Conservation (phyloP, 1,140 invertebrate genomes). For the Charaxes varanes region DNA sequence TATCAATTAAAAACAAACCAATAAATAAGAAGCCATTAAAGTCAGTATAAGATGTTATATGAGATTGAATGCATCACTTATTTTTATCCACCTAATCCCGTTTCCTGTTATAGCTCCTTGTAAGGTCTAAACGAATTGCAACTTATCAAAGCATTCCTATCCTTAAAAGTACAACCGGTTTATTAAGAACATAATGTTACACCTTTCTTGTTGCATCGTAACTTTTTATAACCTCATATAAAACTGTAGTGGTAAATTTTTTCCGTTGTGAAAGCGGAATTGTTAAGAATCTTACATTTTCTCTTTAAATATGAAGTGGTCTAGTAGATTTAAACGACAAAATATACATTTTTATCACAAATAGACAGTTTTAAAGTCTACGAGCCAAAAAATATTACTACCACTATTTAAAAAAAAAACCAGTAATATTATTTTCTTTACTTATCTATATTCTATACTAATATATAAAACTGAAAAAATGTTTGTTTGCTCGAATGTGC, state of each 20-base stretch:
- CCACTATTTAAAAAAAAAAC: no score
- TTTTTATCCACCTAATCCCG: conserved; percentile 11
- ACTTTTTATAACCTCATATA: conserved; percentile 12
- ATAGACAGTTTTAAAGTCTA: not conserved
- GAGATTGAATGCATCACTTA: conserved; percentile 1
- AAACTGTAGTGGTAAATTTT: conserved; percentile 7
- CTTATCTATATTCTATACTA: no score
- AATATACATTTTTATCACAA: conserved; percentile 8
- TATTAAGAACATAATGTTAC: conserved; percentile 12
- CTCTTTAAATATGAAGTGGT: conserved; percentile 1
- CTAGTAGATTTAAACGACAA: no score
- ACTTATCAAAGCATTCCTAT: conserved; percentile 12
- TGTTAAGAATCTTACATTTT: conserved; percentile 8
- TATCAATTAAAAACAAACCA: no score
- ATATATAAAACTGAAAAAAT: no score
- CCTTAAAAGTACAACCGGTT: conserved; percentile 9
- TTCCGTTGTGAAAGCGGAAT: conserved; percentile 12
- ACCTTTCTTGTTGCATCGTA: conserved; percentile 8
- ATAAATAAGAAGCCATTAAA: no score
- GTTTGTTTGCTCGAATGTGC: no score
- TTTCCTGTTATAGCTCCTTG: conserved; percentile 14
- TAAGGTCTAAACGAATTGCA: conserved; percentile 5
- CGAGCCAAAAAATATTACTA: no score
- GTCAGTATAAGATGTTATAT: not conserved
- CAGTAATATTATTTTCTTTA: no score